These are phyloP conservation scores for Rhaphigaster nebulosa DNA, from an alignment of 2,888 invertebrate genomes.

Conservation along the genomic window DNA sequence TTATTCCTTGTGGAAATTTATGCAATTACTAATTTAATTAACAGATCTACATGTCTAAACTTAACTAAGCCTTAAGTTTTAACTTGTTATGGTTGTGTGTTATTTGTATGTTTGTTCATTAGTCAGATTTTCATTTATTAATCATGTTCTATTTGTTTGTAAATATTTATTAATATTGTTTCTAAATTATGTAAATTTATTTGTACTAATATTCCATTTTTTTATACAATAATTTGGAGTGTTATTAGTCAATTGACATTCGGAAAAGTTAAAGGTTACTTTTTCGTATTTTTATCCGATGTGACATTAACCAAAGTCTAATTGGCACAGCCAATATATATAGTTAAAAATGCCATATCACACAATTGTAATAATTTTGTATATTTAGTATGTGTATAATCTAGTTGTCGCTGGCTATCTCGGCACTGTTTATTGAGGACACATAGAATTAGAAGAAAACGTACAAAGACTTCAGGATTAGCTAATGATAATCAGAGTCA, in stretches of 20 bases:
- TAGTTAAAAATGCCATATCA: slow-evolving; percentile 47
- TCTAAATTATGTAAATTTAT: slow-evolving; percentile 46
- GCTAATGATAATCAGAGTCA: background rate
- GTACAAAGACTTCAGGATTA: slow-evolving; percentile 26
- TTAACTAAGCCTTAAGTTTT: background rate
- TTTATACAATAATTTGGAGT: background rate
- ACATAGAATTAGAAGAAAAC: slow-evolving; percentile 31
- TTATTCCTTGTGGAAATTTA: background rate
- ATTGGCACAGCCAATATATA: slow-evolving; percentile 10
- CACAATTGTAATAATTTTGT: slow-evolving; percentile 36
- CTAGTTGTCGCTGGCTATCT: slow-evolving; percentile 35
- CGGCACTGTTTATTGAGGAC: slow-evolving; percentile 44
- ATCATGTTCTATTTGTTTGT: slow-evolving; percentile 11
- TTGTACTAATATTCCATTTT: slow-evolving; percentile 9
- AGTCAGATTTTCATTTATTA: background rate
- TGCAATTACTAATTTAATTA: background rate
- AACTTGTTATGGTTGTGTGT: slow-evolving; percentile 15
- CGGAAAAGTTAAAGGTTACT: background rate
- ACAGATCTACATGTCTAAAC: background rate
- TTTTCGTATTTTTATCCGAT: slow-evolving; percentile 16
- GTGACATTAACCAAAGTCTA: slow-evolving; percentile 16
- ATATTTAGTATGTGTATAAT: slow-evolving; percentile 34
- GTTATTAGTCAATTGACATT: slow-evolving; percentile 36
- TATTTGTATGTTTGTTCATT: background rate
- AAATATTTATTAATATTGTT: slow-evolving; percentile 21